phyloP scores from a whole-genome alignment of 1,140 invertebrate genomes.

The Trichonephila inaurata region DNA sequence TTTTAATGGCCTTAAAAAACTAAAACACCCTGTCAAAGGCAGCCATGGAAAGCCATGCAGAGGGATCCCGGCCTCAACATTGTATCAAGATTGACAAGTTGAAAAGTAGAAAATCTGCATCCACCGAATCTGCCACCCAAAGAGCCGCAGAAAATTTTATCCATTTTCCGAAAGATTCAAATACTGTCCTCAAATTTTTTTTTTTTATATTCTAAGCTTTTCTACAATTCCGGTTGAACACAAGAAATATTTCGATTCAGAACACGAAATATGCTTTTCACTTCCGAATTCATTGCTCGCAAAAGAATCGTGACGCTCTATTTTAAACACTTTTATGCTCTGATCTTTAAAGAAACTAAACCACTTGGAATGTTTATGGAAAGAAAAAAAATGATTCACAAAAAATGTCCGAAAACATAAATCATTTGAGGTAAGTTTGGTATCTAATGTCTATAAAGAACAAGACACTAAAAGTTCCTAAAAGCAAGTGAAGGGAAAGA shows the following conservation, averaged over 20 bases:
- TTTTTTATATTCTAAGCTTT: conserved; percentile 31
- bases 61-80: not conserved
- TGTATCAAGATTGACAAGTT: conserved; percentile 48
- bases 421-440: conserved; percentile 1
- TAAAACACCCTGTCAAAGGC: conserved; percentile 1
- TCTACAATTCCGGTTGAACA: not conserved
- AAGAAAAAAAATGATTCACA: not conserved
- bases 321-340: conserved; percentile 38
- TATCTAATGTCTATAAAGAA: not conserved
- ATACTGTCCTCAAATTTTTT: conserved; percentile 24
- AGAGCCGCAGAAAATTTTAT: conserved; percentile 7
- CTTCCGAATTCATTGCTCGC: conserved; percentile 35
- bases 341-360: conserved; percentile 21
- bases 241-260: conserved; percentile 34
- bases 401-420: conserved; percentile 5
- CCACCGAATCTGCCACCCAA: conserved; percentile 7
- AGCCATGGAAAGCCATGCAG: not conserved
- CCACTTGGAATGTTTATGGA: not conserved
- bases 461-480: not conserved
- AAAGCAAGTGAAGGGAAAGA: not conserved
- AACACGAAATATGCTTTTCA: conserved; percentile 29
- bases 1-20: not conserved
- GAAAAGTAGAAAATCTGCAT: conserved; percentile 32
- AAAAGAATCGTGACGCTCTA: conserved; percentile 38
- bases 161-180: conserved; percentile 36